Evolutionary conservation across 2,797 vertebrate genomes (phyloP), one percentile per base, ranked within the genome.

Genomic region (Picus viridis): DNA sequence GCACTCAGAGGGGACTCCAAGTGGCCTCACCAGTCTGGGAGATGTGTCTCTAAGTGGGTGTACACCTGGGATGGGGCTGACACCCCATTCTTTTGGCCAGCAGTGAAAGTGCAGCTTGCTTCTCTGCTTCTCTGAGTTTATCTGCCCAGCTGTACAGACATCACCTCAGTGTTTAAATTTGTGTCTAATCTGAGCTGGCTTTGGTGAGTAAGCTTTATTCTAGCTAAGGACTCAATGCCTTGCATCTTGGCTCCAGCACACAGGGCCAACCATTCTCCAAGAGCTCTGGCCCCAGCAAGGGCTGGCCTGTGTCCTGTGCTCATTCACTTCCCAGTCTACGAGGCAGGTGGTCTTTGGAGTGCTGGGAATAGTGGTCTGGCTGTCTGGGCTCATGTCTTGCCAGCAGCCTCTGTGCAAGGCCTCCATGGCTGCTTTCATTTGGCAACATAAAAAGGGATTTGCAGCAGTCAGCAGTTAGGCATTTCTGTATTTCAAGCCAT

Each of bases 161-260:
- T 91, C 92, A 86, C 70, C 61, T 83, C 74, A 90, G 68, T 19
- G 49, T 63, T 91, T 61, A 84, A 83, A 90, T 78, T 81, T 88
- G 43, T 1, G 0, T 67, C 61, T 84, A 79, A 84, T 86, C 74
- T 65, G 39, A 57, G 51, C 51, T 81, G 68, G 27, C 41, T 86
- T 59, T 6, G 2, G 32, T 0, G 14, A 63, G 14, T 26, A 58
- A 72, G 27, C 3, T 1, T 71, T 76, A 26, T 56, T 74, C 9
- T 51, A 83, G 76, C 62, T 86, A 89, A 75, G 32, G 59, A 45
- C 26, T 65, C 43, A 0, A 1, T 0, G 29, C 6, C 19, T 68
- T 74, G 27, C 5, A 4, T 54, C n/a, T 15, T 1, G 1, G 29
- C 34, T 83, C 65, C 70, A 61, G 61, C 0, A 1, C 1, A 1